phyloP scores from a whole-genome alignment of 2,888 invertebrate species.

The Meiosimyza platycephala region DNA sequence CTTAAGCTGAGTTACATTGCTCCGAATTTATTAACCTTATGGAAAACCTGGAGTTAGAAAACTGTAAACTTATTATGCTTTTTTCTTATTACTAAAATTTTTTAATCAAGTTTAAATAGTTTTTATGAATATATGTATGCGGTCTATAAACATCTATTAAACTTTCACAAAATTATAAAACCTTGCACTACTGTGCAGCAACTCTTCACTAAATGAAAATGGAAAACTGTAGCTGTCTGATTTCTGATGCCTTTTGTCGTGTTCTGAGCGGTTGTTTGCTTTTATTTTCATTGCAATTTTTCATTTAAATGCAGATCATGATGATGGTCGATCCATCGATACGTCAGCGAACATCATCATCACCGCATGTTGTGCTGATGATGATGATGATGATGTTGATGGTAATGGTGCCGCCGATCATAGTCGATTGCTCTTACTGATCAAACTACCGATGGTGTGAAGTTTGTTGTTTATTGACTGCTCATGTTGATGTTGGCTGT shows the following conservation, averaged over 20 bases:
- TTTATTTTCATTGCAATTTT: neutral
- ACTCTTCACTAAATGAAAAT: neutral
- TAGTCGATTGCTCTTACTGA: neutral
- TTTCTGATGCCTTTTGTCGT: neutral
- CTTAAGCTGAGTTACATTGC: too few relatives aligned
- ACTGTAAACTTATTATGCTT: too few relatives aligned
- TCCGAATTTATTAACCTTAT: too few relatives aligned
- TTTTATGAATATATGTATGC: neutral
- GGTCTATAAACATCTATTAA: too few relatives aligned
- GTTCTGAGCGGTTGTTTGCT: constrained; percentile 12
- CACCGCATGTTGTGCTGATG: neutral
- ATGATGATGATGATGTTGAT: neutral
- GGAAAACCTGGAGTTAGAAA: too few relatives aligned
- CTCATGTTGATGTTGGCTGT: neutral
- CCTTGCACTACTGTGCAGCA: constrained; percentile 8
- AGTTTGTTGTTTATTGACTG: constrained; percentile 20
- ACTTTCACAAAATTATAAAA: constrained; percentile 30
- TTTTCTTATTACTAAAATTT: too few relatives aligned
- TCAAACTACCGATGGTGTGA: constrained; percentile 5
- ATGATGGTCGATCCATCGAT: neutral
- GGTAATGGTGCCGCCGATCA: neutral
- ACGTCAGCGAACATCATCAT: neutral
- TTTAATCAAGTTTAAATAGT: neutral
- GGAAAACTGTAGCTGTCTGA: constrained; percentile 18
- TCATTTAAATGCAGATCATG: constrained; percentile 1